phyloP scores from a whole-genome alignment of 1,140 invertebrate genomes.

The Theocolax elegans region DNA sequence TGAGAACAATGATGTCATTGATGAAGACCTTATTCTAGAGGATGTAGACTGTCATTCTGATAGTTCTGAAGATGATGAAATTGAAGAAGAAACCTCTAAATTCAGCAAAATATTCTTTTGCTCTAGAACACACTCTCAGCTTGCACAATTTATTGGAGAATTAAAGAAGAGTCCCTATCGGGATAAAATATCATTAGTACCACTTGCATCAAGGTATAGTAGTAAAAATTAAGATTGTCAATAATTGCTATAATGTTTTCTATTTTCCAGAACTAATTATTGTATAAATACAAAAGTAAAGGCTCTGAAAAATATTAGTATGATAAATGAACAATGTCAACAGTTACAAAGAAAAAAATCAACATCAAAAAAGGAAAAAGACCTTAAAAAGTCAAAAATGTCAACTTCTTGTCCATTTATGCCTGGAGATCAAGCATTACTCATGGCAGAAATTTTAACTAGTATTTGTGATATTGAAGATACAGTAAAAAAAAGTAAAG shows the following conservation, averaged over 20 bases:
- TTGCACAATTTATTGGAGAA: slow-evolving; percentile 94
- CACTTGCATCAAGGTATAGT: slow-evolving; percentile 80
- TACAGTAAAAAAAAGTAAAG: slow-evolving; percentile 76
- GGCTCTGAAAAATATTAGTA: slow-evolving; percentile 78
- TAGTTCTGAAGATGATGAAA: slow-evolving; percentile 67
- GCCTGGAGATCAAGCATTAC: slow-evolving; percentile 71
- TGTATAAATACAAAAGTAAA: slow-evolving; percentile 90
- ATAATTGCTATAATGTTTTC: slow-evolving; percentile 29
- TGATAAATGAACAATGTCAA: slow-evolving; percentile 95
- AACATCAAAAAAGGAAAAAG: slow-evolving; percentile 72
- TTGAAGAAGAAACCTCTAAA: slow-evolving; percentile 56
- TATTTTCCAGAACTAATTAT: slow-evolving; percentile 78
- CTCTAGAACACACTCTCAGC: slow-evolving; percentile 95
- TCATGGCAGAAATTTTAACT: slow-evolving; percentile 75
- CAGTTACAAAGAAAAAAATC: slow-evolving; percentile 84
- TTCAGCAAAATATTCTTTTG: slow-evolving; percentile 88
- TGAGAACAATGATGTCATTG: slow-evolving; percentile 51
- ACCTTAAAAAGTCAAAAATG: slow-evolving; percentile 72
- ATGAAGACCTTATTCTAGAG: slow-evolving; percentile 60
- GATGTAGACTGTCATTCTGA: slow-evolving; percentile 63
- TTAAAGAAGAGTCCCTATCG: slow-evolving; percentile 86
- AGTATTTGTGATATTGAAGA: slow-evolving; percentile 91
- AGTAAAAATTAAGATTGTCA: no score
- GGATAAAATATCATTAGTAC: slow-evolving; percentile 78
- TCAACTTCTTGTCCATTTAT: slow-evolving; percentile 76